These are phyloP conservation scores for Lagorchestes hirsutus DNA, from an alignment of 2,797 vertebrate genomes.

Conservation along the genomic window DNA sequence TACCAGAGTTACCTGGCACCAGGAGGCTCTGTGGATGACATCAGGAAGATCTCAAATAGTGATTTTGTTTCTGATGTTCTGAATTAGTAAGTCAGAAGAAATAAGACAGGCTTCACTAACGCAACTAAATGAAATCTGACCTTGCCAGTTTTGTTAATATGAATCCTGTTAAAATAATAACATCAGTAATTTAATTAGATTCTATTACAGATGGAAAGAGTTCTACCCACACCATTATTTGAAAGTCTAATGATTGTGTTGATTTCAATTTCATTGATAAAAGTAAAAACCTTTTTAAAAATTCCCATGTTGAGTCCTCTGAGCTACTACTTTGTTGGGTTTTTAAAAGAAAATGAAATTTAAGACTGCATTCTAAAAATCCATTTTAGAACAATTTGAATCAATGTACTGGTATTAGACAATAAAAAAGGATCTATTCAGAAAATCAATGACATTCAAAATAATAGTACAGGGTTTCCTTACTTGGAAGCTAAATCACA, in stretches of 20 bases:
- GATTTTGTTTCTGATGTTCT: conserved; percentile 78
- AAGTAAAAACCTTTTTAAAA: conserved; percentile 66
- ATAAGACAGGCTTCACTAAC: conserved; percentile 76
- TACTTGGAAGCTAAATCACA: background rate
- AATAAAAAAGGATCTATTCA: background rate
- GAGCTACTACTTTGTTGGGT: conserved; percentile 52
- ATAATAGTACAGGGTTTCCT: conserved; percentile 17
- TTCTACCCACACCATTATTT: conserved; percentile 78
- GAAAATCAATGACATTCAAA: conserved; percentile 47
- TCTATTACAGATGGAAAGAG: conserved; percentile 83
- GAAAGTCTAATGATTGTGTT: conserved; percentile 69
- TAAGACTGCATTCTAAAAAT: conserved; percentile 10
- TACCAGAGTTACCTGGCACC: conserved; percentile 76
- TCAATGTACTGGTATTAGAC: conserved; percentile 38
- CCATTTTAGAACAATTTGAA: conserved; percentile 52
- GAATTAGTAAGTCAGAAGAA: conserved; percentile 79
- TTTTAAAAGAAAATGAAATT: conserved; percentile 55
- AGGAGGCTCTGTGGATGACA: conserved; percentile 24
- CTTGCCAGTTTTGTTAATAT: conserved; percentile 83
- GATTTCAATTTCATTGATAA: conserved; percentile 76
- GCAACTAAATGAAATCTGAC: conserved; percentile 80
- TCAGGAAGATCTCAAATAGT: conserved; percentile 75
- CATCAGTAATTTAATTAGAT: conserved; percentile 86
- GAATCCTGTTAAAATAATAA: conserved; percentile 84
- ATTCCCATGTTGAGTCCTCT: conserved; percentile 61